Percentiles rank a stretch among this genome's conserved stretches.
Conservation (phyloP, 2,797 vertebrate species). For the Crypturellus tataupa region DNA sequence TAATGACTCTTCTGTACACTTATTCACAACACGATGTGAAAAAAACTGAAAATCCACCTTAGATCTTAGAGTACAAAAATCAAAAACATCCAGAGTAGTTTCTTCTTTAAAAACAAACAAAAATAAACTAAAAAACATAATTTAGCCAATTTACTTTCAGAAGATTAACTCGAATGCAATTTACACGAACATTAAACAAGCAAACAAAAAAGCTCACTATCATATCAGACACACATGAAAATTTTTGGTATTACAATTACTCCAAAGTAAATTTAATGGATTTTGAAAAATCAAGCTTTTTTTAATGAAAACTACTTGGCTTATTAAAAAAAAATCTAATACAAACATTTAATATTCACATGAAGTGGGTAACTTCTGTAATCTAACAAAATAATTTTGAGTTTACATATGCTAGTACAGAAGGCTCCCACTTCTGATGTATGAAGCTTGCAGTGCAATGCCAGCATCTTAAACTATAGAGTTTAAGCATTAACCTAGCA, state of each 20-base stretch:
- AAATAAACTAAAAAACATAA: not conserved
- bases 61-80: not conserved
- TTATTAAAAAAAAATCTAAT: not conserved
- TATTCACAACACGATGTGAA: not conserved
- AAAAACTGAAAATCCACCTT: not conserved
- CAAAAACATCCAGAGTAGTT: not conserved
- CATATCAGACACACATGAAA: fast-evolving
- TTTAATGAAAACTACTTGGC: not conserved
- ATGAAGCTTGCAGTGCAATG: not conserved
- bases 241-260: not conserved
- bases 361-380: not conserved
- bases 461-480: not conserved
- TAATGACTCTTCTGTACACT: not conserved
- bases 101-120: not conserved
- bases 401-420: not conserved
- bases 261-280: not conserved
- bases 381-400: not conserved
- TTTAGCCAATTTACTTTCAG: not conserved
- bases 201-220: not conserved
- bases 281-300: not conserved
- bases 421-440: no score
- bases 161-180: not conserved
- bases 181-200: not conserved
- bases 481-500: no score
- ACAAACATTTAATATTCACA: not conserved